phyloP scores from a whole-genome alignment of 2,888 invertebrate species.

The Syritta pipiens region DNA sequence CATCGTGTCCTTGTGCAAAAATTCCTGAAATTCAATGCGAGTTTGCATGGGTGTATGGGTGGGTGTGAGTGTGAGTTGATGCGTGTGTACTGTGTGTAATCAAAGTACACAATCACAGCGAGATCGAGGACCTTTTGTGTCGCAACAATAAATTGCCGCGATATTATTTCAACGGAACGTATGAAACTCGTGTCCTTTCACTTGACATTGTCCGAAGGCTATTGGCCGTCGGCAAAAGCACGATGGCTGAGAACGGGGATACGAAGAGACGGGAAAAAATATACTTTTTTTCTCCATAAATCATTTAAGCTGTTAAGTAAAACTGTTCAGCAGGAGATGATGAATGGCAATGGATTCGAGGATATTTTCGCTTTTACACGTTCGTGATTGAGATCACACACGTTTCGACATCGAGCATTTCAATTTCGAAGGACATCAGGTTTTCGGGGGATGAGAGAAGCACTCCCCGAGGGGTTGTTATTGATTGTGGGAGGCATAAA shows the following conservation, averaged over 20 bases:
- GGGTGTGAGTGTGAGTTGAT: background rate
- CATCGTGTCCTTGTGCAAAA: slow-evolving; percentile 10
- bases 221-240: background rate
- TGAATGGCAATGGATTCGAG: slow-evolving; percentile 27
- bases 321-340: slow-evolving; percentile 4
- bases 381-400: slow-evolving; percentile 33
- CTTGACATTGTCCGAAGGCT: slow-evolving; percentile 43
- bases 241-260: background rate
- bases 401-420: slow-evolving; percentile 15
- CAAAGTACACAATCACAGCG: slow-evolving; percentile 14
- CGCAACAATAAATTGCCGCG: slow-evolving; percentile 24
- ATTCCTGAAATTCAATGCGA: slow-evolving; percentile 37
- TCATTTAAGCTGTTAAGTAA: slow-evolving; percentile 27
- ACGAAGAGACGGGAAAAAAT: background rate
- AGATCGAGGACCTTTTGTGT: slow-evolving; percentile 15
- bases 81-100: background rate
- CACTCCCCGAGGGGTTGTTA: slow-evolving; percentile 53
- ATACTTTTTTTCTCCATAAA: slow-evolving; percentile 35
- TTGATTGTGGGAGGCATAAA: slow-evolving; percentile 68
- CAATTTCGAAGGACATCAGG: slow-evolving; percentile 33
- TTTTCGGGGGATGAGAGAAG: slow-evolving; percentile 9
- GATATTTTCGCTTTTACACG: slow-evolving; percentile 28
- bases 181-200: slow-evolving; percentile 22
- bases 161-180: slow-evolving; percentile 31
- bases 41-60: background rate